Percentiles rank a stretch among this genome's conserved stretches.
These are phyloP conservation scores for Dolichallabes microphthalmus DNA, from an alignment of 2,113 vertebrate species.

Conservation along the genomic window DNA sequence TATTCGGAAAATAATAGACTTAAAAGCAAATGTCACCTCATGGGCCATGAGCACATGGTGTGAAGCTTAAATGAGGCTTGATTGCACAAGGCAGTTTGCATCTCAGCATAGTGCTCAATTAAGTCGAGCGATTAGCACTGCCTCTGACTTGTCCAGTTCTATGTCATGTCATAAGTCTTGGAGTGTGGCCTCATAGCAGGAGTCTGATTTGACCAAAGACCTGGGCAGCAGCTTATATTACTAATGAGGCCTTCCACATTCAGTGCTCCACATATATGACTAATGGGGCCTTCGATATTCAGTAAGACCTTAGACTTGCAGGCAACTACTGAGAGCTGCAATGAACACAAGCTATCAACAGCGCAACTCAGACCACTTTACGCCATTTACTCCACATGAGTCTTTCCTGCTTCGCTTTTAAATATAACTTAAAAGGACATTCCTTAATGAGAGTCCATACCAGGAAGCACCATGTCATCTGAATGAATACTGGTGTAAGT, in stretches of 20 bases:
- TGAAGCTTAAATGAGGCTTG: slow-evolving; percentile 56
- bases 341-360: slow-evolving; percentile 52
- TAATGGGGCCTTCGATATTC: slow-evolving; percentile 50
- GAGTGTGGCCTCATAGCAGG: slow-evolving; percentile 57
- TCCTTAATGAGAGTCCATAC: slow-evolving; percentile 44
- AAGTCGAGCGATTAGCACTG: slow-evolving; percentile 55
- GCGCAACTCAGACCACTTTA: slow-evolving; percentile 53
- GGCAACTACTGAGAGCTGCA: slow-evolving; percentile 32
- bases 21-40: slow-evolving; percentile 55
- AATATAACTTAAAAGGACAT: slow-evolving; percentile 38
- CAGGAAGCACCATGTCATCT: slow-evolving; percentile 46
- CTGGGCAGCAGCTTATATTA: slow-evolving; percentile 54
- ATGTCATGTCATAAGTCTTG: slow-evolving; percentile 50
- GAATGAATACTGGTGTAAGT: slow-evolving; percentile 28
- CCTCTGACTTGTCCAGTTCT: slow-evolving; percentile 47
- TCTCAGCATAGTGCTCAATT: slow-evolving; percentile 59
- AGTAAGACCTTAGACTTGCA: slow-evolving; percentile 12
- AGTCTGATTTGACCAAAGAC: slow-evolving; percentile 59
- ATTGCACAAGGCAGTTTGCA: slow-evolving; percentile 56
- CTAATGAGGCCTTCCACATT: slow-evolving; percentile 53
- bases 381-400: slow-evolving; percentile 56
- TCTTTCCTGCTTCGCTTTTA: slow-evolving; percentile 50
- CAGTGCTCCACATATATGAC: slow-evolving; percentile 40
- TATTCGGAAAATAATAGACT: slow-evolving; percentile 54
- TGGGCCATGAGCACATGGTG: slow-evolving; percentile 49